Evolutionary conservation across 2,888 invertebrate species (phyloP), one percentile per base, ranked within the genome.

Genomic region (Heteropelma amictum): DNA sequence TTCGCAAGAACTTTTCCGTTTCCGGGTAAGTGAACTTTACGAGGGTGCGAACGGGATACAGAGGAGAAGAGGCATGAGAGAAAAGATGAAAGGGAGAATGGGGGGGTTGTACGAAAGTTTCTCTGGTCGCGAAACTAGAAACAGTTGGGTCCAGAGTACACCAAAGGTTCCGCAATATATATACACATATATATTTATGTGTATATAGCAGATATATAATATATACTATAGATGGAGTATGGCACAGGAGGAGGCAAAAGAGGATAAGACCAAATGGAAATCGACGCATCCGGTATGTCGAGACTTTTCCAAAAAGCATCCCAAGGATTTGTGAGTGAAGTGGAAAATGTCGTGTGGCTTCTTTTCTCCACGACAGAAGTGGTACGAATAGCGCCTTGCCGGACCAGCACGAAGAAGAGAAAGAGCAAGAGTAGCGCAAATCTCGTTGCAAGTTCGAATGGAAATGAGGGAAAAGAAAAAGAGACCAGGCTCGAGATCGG

Each of bases 1-100:
- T 68, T 54, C 77, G 40, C 49, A 61, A 56, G 79, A 85, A 85
- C 80, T 84, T 85, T 82, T 79, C 76, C 78, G 77, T 72, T 80
- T 76, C 70, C 80, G 78, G 79, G 81, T 81, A 83, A 85, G 83
- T 83, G 81, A 84, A 82, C 83, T 85, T 84, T 82, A 82, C 82
- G 79, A 77, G 78, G 72, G 79, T 69, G 80, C 74, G 71, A 74
- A 68, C 30, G 63, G 51, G 53, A 70, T 42, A 28, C 26, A 58
- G 56, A 38, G 10, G n/a, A n/a, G n/a, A n/a, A n/a, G n/a, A n/a
- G n/a, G n/a, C n/a, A n/a, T n/a, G n/a, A n/a, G n/a, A n/a, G n/a
- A n/a, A n/a, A n/a, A n/a, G n/a, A n/a, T n/a, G n/a, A 12, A 8
- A 51, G 33, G 35, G 76, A 33, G 64, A 64, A 58, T 26, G 67